Conservation (phyloP, 2,113 vertebrate genomes). For the Alaudala cheleensis region DNA sequence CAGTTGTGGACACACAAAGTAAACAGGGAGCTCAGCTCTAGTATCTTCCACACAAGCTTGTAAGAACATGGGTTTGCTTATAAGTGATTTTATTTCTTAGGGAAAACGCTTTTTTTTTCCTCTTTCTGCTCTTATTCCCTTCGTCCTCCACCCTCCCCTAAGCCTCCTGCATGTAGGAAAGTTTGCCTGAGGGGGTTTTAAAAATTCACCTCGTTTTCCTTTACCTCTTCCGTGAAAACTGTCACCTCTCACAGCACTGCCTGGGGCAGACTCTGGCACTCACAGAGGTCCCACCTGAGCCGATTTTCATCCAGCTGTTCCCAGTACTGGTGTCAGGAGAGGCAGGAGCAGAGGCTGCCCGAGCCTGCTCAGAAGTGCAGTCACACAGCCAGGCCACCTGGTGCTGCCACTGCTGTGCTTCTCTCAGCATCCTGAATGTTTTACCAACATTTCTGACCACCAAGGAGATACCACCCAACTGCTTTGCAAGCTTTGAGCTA, state of each 20-base stretch:
- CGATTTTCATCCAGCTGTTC: neutral
- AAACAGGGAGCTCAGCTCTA: neutral
- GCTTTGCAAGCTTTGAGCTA: neutral
- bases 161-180: neutral
- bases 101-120: neutral
- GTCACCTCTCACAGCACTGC: neutral
- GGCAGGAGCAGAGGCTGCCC: neutral
- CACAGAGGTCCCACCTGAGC: neutral
- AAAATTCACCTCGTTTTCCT: neutral
- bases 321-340: rapidly evolving
- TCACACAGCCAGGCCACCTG: neutral
- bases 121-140: neutral
- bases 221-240: neutral
- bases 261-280: neutral
- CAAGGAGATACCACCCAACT: rapidly evolving
- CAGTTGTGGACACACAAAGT: neutral
- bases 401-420: rapidly evolving
- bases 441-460: neutral
- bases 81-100: neutral
- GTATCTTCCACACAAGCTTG: rapidly evolving
- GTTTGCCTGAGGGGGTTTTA: neutral
- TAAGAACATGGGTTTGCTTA: neutral
- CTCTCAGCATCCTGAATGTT: neutral
- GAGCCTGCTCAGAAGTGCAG: neutral
- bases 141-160: neutral